Evolutionary conservation across 2,888 invertebrate genomes (phyloP), one percentile per base, ranked within the genome.

Genomic region (Calameuta pallipes): DNA sequence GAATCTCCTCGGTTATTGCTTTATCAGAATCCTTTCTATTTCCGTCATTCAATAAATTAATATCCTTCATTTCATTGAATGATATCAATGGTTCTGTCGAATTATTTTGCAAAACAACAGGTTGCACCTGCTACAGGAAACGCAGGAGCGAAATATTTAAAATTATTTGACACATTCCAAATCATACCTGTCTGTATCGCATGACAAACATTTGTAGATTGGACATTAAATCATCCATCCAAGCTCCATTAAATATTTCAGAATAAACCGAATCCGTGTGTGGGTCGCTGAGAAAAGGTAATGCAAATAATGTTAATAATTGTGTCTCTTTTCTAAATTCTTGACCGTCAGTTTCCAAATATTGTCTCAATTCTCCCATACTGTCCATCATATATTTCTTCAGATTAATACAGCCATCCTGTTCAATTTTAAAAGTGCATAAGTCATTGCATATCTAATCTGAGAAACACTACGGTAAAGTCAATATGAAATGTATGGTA

Each of bases 251-350:
- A 83, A 94, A 93, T 73, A 94, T 85, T 82, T 93, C 92, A 75
- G 91, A 90, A 85, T 94, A 93, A 34, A 93, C 92, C 0, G 93
- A 92, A 87, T 94, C 93, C 36, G 91, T 87, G 77, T 91, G 90
- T 1, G 93, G 93, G 82, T 93, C 92, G 37, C 92, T 91, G n/a
- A 94, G 93, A 83, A 92, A 94, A 0, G 94, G 94, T 34, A 94
- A 88, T 37, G 94, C 94, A 87, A 93, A 94, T 81, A 92, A 93
- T 4, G 93, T 93, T 71, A 93, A 88, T 80, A 94, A 92, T 78
- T 93, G 93, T 70, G 92, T 91, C 68, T 93, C 93, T 79, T 93
- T 92, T 79, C 93, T 92, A 74, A 94, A 89, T 70, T 91, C 89
- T 33, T 92, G 90, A 35, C 93, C 93, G 78, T 89, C 87, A n/a